A percentile compares a stretch with the other conserved stretches of the same genome.
phyloP scores from a whole-genome alignment of 2,113 vertebrate species.

The Carassius auratus region DNA sequence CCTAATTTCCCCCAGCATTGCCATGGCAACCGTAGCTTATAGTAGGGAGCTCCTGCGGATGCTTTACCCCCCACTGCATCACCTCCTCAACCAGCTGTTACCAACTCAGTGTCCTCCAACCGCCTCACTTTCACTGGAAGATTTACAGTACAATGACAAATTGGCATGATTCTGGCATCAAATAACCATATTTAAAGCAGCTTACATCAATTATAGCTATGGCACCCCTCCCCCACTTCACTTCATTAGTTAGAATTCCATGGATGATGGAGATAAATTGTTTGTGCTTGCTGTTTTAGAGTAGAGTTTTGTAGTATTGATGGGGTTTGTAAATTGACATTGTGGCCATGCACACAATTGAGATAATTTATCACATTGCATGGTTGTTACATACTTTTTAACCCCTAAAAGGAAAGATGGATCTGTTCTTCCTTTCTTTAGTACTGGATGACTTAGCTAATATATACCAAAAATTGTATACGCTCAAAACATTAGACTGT shows the following conservation, averaged over 20 bases:
- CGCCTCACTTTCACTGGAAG: background rate
- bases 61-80: conserved; percentile 29
- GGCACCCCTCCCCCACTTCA: background rate
- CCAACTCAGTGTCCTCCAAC: background rate
- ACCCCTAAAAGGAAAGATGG: background rate
- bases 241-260: background rate
- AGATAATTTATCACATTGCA: background rate
- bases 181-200: conserved; percentile 20
- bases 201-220: conserved; percentile 15
- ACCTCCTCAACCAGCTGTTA: conserved; percentile 45
- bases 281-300: background rate
- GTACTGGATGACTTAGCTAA: background rate
- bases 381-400: background rate
- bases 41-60: conserved; percentile 46
- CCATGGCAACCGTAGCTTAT: conserved; percentile 61
- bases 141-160: conserved; percentile 33
- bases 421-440: background rate
- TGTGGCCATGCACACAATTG: background rate
- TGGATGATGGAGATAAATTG: background rate
- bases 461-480: background rate
- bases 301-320: background rate
- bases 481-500: background rate
- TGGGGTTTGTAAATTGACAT: background rate
- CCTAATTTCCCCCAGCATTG: conserved; percentile 55
- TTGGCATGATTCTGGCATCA: conserved; percentile 6